Conservation (phyloP, 2,113 vertebrate species). For the Hemiscyllium ocellatum region DNA sequence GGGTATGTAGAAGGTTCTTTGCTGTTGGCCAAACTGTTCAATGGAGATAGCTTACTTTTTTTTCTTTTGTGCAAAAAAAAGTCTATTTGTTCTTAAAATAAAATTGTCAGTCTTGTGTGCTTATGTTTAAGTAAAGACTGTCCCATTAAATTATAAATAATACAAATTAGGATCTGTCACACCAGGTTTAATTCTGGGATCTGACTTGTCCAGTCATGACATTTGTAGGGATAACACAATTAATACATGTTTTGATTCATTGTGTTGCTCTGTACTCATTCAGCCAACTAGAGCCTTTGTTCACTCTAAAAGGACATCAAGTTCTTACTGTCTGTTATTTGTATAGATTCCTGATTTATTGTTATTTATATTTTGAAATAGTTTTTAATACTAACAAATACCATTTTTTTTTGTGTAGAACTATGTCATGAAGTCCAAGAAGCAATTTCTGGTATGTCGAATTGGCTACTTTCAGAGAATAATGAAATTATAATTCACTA, state of each 20-base stretch:
- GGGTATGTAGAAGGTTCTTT: constrained; percentile 58
- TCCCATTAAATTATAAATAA: too few species aligned
- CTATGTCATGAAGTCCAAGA: constrained; percentile 67
- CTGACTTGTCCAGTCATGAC: too few species aligned
- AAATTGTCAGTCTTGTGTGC: too few species aligned
- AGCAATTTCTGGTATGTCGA: constrained; percentile 64
- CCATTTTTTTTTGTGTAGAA: constrained; percentile 58
- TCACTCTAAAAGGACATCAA: neutral
- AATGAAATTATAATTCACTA: neutral
- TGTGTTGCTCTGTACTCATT: neutral
- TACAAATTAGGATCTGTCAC: too few species aligned
- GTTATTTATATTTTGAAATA: neutral
- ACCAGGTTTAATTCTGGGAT: too few species aligned
- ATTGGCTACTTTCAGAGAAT: neutral
- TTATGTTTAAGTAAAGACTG: too few species aligned
- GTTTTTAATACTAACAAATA: neutral
- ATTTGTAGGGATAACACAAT: neutral
- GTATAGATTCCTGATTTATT: neutral
- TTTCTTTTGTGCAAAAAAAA: too few species aligned
- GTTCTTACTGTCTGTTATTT: neutral
- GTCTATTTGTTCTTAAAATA: too few species aligned
- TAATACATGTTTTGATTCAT: neutral
- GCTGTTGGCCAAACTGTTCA: neutral
- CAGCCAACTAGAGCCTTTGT: neutral
- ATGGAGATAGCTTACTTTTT: neutral